Conservation (phyloP, 2,888 invertebrate species). For the Slavum lentiscoides region DNA sequence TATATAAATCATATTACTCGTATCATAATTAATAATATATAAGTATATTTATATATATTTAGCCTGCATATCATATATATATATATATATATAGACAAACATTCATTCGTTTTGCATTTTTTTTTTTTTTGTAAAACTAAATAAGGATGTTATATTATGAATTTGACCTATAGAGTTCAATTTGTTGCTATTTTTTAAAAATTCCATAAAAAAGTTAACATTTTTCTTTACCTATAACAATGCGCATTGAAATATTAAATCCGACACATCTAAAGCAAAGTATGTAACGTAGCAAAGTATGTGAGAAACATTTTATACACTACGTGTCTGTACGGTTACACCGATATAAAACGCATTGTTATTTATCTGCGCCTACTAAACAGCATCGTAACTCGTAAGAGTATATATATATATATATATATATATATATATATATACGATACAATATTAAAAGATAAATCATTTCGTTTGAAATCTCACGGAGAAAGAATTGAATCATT, state of each 20-base stretch:
- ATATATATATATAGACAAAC: no score
- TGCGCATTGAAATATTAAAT: not conserved
- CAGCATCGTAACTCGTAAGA: not conserved
- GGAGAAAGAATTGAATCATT: not conserved
- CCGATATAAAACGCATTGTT: not conserved
- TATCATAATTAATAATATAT: no score
- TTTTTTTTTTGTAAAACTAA: no score
- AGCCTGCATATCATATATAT: no score
- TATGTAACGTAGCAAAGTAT: no score
- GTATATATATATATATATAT: not conserved
- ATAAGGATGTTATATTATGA: no score
- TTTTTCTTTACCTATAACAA: not conserved
- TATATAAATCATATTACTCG: no score
- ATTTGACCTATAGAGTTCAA: no score
- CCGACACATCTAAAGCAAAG: not conserved
- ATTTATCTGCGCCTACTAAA: not conserved
- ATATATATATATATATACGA: not conserved
- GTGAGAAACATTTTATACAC: not conserved
- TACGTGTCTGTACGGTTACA: not conserved
- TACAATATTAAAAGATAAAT: not conserved
- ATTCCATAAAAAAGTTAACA: no score
- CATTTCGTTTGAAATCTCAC: slow-evolving; percentile 54
- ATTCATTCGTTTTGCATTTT: no score
- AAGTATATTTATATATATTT: no score
- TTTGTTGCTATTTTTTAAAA: no score